phyloP scores from a whole-genome alignment of 2,888 invertebrate genomes.

The Platerodrilus igneus region DNA sequence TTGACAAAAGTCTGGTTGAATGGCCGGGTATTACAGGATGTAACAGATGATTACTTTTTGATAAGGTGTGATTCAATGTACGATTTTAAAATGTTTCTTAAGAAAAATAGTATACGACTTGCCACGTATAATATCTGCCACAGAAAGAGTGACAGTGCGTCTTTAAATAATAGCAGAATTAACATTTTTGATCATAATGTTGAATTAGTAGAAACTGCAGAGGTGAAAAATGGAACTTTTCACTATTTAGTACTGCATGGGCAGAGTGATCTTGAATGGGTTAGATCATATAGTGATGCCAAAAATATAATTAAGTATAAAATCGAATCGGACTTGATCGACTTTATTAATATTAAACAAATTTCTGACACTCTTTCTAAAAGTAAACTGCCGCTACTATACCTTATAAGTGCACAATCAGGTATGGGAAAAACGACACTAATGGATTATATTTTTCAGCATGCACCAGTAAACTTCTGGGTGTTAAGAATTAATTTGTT shows the following conservation, averaged over 20 bases:
- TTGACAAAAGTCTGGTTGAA: background rate
- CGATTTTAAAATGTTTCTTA: background rate
- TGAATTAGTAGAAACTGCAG: background rate
- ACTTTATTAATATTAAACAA: background rate
- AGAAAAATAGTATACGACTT: background rate
- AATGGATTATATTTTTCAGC: conserved; percentile 6
- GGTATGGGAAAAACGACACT: conserved; percentile 12
- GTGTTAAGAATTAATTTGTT: conserved; percentile 5
- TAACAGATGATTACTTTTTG: background rate
- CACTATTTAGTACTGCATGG: conserved; percentile 8
- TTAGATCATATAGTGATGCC: background rate
- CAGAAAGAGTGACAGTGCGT: too few relatives aligned
- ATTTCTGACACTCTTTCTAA: background rate
- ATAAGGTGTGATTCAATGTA: background rate
- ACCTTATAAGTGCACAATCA: conserved; percentile 10
- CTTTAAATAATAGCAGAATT: too few relatives aligned
- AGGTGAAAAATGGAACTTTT: background rate
- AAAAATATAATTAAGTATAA: conserved; percentile 4
- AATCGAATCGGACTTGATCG: background rate
- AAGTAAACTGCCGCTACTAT: too few relatives aligned
- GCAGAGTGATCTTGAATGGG: conserved; percentile 1
- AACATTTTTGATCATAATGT: too few relatives aligned
- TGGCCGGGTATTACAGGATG: background rate
- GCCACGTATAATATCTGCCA: too few relatives aligned
- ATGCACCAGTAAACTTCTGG: background rate